A percentile compares a stretch with the other conserved stretches of the same genome.
These are phyloP conservation scores for Oligia fasciuncula DNA, from an alignment of 2,888 invertebrate genomes.

Conservation along the genomic window DNA sequence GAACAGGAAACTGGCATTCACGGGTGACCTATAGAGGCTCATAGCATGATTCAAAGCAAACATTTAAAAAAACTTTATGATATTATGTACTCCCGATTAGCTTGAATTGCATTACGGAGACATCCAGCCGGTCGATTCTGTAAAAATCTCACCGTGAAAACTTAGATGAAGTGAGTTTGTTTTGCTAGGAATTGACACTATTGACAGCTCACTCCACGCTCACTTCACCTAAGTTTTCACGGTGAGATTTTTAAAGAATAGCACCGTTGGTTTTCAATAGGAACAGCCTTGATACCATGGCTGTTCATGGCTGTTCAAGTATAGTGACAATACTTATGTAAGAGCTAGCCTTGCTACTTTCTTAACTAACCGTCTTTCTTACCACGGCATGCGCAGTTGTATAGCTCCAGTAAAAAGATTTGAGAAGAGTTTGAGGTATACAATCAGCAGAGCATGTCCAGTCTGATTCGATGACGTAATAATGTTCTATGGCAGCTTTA, in stretches of 20 bases:
- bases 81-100: neutral
- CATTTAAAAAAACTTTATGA: neutral
- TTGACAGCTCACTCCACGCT: no score
- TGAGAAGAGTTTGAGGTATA: no score
- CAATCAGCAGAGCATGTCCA: neutral
- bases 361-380: neutral
- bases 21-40: neutral
- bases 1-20: slow-evolving; percentile 11
- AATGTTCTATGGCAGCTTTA: neutral
- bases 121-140: neutral
- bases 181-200: no score
- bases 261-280: neutral
- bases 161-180: no score
- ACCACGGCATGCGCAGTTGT: neutral
- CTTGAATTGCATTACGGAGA: neutral
- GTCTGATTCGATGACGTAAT: neutral
- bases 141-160: no score
- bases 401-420: neutral
- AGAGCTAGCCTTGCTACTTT: neutral
- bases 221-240: no score
- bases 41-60: neutral
- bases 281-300: neutral
- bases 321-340: neutral
- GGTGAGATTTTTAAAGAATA: no score
- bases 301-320: no score